Evolutionary conservation across 2,888 invertebrate species (phyloP), one percentile per base, ranked within the genome.

Genomic region (Baronia brevicornis): DNA sequence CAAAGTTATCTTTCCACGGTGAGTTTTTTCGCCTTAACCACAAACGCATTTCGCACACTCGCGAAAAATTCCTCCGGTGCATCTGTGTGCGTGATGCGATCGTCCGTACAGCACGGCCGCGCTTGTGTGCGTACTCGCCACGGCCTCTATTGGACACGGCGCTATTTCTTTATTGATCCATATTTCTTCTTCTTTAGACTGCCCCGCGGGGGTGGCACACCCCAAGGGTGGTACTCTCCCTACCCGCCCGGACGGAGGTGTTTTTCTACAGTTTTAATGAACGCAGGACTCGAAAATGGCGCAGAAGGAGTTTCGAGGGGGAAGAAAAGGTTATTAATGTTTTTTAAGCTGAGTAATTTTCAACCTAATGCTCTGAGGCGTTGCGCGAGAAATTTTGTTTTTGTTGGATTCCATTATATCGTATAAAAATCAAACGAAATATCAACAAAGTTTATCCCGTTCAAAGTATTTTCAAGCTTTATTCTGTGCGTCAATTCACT

Each of bases 111-210:
- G 43, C 37, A 36, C 38, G 34, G 29, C 19, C 50, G 51, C 46
- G 40, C 6, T 24, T 46, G 78, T 80, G 79, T 73, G 78, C 25
- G 80, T 72, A 59, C 62, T 74, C 67, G 78, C 80, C 74, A 69
- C 40, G 62, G 71, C 74, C 66, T 71, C 66, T 71, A 84, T 84
- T 84, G 84, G 84, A 77, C 84, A 80, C 72, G 37, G 64, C 64
- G 82, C 80, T 69, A 84, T 84, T 84, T 84, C 84, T 84, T 84
- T 84, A 84, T 84, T 79, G 84, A 84, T 84, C 84, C 84, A 84
- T 84, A 84, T 84, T 84, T 84, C 84, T 84, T 84, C 74, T 80
- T 82, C 82, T 82, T 80, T 61, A 78, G 77, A 77, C 78, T 74
- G 72, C 50, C 72, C 73, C 51, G 48, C 47, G 65, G 54, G 60